Base-by-base conservation (phyloP, 92 coral and sea anemone species). In the Umimayanthus kanabou region DNA sequence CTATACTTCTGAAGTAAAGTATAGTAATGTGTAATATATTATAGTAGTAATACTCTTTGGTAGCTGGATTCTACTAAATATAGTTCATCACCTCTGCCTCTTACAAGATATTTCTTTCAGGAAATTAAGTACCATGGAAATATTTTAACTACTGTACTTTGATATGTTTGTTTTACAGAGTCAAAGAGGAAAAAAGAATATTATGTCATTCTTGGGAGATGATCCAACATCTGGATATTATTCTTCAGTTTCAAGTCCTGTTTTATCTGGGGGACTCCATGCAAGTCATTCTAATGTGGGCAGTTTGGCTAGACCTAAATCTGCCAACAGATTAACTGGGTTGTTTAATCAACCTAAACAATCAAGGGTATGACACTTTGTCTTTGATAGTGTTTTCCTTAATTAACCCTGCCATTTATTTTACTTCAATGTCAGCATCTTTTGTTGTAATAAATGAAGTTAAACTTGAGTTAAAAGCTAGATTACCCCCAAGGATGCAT, bases 131-230 rank as follows among this genome's bases (percentile, higher is more conserved):
- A 71, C 39, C 37, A 71, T 28, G 20, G 10, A 75, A 28, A 6
- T 29, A 16, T 10, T 71, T 33, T 33, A 33, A 33, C 37, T 3
- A 28, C 28, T 71, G 5, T 73, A 39, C 45, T 75, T 14, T 29
- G 45, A 29, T n/a, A 39, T 75, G 42, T 75, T 75, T 79, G 76
- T 87, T 75, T 39, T 58, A 43, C 85, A 95, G 98, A 95, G 94
- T 50, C 98, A 93, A 58, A 88, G 93, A 84, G 98, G 98, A 6
- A 95, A 95, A 76, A 95, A 95, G 69, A 95, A 90, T 64, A 95
- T 95, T 33, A 92, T 77, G 81, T 88, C 93, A 2, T 88, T 95
- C 77, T 87, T 95, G 87, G 98, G 98, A 45, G 95, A 93, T 84
- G 98, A 95, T 75, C 86, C 90, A 79, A 49, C 89, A 30, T 64